Conservation (phyloP, 2,888 invertebrate species). For the Petrolisthes cinctipes region DNA sequence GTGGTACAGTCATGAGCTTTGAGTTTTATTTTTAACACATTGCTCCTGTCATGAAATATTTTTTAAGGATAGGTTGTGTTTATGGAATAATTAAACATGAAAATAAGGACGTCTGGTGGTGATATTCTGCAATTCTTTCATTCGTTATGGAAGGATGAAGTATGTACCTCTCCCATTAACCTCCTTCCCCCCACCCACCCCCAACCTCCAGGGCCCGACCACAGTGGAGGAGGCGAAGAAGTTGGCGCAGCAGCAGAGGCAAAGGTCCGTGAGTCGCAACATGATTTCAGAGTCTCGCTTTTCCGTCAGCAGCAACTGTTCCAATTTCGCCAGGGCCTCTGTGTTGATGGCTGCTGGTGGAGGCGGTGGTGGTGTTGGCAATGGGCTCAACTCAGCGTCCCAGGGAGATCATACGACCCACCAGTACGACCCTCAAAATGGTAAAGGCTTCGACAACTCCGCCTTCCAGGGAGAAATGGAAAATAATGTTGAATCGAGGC, state of each 20-base stretch:
- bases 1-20: too few relatives aligned
- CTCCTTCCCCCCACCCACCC: too few relatives aligned
- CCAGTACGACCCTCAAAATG: too few relatives aligned
- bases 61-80: neutral
- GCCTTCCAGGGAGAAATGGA: neutral
- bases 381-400: neutral
- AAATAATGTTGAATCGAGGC: neutral
- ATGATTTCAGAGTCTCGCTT: conserved; percentile 12
- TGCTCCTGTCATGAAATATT: too few relatives aligned
- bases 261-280: neutral
- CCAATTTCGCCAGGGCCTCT: neutral
- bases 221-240: conserved; percentile 46
- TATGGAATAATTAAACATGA: neutral
- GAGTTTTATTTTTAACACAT: too few relatives aligned
- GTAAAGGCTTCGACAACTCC: neutral
- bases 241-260: conserved; percentile 5
- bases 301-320: conserved; percentile 5
- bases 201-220: neutral
- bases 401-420: neutral
- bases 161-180: too few relatives aligned
- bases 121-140: too few relatives aligned
- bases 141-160: too few relatives aligned
- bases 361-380: conserved; percentile 18
- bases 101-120: neutral
- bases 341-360: neutral